A percentile compares a stretch with the other conserved stretches of the same genome.
Evolutionary conservation across 2,888 invertebrate species (phyloP).

Genomic region (Heliothis peltigera): DNA sequence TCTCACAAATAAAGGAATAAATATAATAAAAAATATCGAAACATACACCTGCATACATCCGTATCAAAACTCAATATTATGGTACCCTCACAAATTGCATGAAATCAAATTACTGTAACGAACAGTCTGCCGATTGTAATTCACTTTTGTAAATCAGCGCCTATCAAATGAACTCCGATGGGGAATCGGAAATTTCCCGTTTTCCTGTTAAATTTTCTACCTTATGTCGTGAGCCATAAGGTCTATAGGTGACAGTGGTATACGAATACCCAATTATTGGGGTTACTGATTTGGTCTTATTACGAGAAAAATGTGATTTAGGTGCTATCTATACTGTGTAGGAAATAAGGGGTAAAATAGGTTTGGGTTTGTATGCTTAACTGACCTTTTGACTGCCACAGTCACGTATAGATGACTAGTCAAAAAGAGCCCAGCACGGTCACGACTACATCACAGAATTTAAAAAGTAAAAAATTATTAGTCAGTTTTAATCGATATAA

Average conservation of each 20-base stretch:
- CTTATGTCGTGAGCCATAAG: background rate
- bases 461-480: too few relatives aligned
- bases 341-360: conserved; percentile 5
- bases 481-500: too few relatives aligned
- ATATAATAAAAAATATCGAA: too few relatives aligned
- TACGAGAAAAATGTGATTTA: conserved; percentile 28
- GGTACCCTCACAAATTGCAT: conserved; percentile 49
- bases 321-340: conserved; percentile 7
- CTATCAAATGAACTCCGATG: conserved; percentile 69
- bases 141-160: conserved; percentile 75
- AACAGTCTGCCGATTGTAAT: conserved; percentile 71
- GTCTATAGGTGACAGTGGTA: background rate
- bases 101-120: conserved; percentile 70
- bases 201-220: conserved; percentile 11
- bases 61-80: conserved; percentile 38
- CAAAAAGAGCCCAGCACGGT: too few relatives aligned
- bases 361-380: background rate
- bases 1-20: too few relatives aligned
- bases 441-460: too few relatives aligned
- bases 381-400: too few relatives aligned
- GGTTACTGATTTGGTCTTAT: conserved; percentile 35
- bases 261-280: conserved; percentile 19
- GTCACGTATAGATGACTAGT: too few relatives aligned
- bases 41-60: background rate
- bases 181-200: conserved; percentile 42